Evolutionary conservation across 2,113 vertebrate species (phyloP).

Genomic region (Apistogramma diplotaenia): DNA sequence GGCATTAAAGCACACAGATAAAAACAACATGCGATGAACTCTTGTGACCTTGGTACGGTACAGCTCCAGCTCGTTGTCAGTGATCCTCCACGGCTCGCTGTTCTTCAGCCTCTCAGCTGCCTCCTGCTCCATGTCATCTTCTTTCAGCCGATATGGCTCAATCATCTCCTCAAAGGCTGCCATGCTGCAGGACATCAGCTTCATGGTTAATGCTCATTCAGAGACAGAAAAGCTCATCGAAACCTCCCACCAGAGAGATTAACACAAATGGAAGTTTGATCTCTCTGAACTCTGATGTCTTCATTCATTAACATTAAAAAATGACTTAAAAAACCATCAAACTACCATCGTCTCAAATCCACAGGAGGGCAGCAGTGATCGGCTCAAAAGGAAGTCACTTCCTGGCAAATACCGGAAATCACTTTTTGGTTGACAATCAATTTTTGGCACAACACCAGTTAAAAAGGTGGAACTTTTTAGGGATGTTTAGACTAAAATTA

Average conservation of each 20-base stretch:
- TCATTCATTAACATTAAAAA: background rate
- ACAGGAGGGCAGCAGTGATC: background rate
- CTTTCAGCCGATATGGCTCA: conserved; percentile 92
- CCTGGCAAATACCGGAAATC: no score
- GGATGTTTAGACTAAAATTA: no score
- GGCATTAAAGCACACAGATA: background rate
- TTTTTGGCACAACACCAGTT: no score
- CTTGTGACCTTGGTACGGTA: conserved; percentile 90
- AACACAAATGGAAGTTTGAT: background rate
- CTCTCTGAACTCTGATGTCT: no score
- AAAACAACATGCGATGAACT: background rate
- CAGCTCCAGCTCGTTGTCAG: conserved; percentile 95
- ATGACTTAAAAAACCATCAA: no score
- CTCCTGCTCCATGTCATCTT: conserved; percentile 97
- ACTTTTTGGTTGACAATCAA: no score
- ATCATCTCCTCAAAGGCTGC: conserved; percentile 91
- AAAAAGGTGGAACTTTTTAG: no score
- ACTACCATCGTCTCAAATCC: background rate
- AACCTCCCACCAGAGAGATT: background rate
- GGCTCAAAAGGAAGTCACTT: background rate
- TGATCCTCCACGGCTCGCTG: conserved; percentile 96
- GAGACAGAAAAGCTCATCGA: background rate
- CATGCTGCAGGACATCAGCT: conserved; percentile 69
- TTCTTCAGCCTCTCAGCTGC: conserved; percentile 92
- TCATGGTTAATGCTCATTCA: background rate